These are phyloP conservation scores for Marmota monax DNA, from an alignment of 2,113 vertebrate species.

Conservation along the genomic window DNA sequence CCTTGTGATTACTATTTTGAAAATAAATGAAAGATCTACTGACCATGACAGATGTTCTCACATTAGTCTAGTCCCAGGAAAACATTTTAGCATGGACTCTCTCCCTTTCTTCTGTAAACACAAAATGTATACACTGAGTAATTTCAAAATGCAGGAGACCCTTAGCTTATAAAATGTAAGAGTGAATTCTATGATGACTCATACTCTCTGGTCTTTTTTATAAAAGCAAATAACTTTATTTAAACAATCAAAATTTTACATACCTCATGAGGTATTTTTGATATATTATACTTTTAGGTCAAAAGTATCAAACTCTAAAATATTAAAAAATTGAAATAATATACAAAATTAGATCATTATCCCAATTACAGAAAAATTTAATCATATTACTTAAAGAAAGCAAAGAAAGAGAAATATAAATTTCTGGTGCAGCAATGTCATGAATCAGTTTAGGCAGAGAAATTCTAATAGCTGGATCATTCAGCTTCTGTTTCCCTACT, in stretches of 20 bases:
- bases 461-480: neutral
- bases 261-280: neutral
- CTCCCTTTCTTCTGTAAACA: neutral
- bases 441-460: neutral
- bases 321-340: constrained; percentile 6
- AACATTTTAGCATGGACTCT: neutral
- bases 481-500: neutral
- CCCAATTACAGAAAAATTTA: neutral
- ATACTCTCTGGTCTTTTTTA: neutral
- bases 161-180: neutral
- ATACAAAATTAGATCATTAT: neutral
- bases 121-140: neutral
- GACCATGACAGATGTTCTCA: neutral
- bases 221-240: constrained; percentile 18
- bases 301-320: constrained; percentile 37
- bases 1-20: neutral
- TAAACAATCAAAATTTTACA: neutral
- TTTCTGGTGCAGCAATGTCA: neutral
- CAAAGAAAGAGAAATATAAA: neutral
- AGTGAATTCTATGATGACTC: neutral
- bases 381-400: neutral
- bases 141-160: neutral
- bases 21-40: neutral
- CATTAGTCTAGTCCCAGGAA: neutral
- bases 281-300: constrained; percentile 27